These are phyloP conservation scores for Enhydra lutris DNA, from an alignment of 2,113 vertebrate genomes.

Conservation along the genomic window DNA sequence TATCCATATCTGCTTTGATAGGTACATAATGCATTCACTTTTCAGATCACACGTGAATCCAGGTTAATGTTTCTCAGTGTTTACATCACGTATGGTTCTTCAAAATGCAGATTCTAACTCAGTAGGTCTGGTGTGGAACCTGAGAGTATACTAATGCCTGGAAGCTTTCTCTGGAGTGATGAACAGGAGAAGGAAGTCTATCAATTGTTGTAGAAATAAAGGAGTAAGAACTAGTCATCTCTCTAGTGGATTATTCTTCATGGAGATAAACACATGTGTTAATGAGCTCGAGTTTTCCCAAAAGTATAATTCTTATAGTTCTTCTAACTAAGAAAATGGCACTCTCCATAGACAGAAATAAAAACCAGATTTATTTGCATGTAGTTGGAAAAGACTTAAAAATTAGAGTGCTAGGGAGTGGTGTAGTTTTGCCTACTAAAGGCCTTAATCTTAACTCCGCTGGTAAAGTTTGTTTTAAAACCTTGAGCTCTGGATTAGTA, in stretches of 20 bases:
- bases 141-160: background rate
- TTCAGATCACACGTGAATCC: background rate
- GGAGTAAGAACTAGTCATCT: slow-evolving; percentile 28
- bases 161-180: slow-evolving; percentile 8
- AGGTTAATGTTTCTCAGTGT: slow-evolving; percentile 14
- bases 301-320: slow-evolving; percentile 52
- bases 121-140: background rate
- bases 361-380: slow-evolving; percentile 14
- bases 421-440: background rate
- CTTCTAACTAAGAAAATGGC: slow-evolving; percentile 33
- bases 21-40: background rate
- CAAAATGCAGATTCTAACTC: background rate
- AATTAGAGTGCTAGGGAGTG: background rate
- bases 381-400: background rate
- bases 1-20: background rate
- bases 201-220: slow-evolving; percentile 13
- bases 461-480: slow-evolving; percentile 43
- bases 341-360: background rate
- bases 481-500: background rate
- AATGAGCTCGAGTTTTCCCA: slow-evolving; percentile 65
- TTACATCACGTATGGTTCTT: background rate
- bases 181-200: slow-evolving; percentile 16
- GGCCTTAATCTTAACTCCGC: background rate
- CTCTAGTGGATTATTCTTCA: slow-evolving; percentile 54
- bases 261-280: slow-evolving; percentile 59